These are phyloP conservation scores for Athalia circularis DNA, from an alignment of 2,888 invertebrate species.

Conservation along the genomic window DNA sequence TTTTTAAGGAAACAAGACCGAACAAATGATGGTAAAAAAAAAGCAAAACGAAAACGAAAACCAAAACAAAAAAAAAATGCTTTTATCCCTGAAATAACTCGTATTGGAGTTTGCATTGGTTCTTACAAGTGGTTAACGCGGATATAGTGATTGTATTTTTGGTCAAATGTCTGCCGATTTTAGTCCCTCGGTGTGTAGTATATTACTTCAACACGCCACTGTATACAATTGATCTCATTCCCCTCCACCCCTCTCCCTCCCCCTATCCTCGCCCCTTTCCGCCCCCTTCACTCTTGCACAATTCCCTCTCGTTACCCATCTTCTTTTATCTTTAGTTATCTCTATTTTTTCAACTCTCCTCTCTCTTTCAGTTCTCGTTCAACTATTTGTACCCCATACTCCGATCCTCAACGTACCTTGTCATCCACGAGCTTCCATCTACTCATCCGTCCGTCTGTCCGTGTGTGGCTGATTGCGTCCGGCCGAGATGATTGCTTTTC, in stretches of 20 bases:
- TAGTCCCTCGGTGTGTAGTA: slow-evolving; percentile 33
- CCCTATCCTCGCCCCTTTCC: too few species aligned
- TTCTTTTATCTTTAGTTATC: not conserved
- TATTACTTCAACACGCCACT: slow-evolving; percentile 33
- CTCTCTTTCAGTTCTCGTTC: too few species aligned
- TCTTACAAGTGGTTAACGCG: slow-evolving; percentile 48
- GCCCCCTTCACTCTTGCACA: not conserved
- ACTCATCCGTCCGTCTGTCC: slow-evolving; percentile 48
- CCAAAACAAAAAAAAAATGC: slow-evolving; percentile 10
- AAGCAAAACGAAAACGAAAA: not conserved
- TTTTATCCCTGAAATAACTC: slow-evolving; percentile 41
- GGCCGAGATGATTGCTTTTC: slow-evolving; percentile 73
- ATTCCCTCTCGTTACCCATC: too few species aligned
- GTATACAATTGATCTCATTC: slow-evolving; percentile 10
- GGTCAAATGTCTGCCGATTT: slow-evolving; percentile 56
- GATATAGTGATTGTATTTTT: slow-evolving; percentile 53
- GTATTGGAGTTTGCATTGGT: slow-evolving; percentile 43
- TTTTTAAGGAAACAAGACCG: not conserved
- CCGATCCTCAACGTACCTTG: not conserved
- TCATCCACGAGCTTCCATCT: slow-evolving; percentile 16
- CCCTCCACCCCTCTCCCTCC: not conserved
- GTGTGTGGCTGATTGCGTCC: slow-evolving; percentile 71
- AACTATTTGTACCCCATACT: slow-evolving; percentile 2
- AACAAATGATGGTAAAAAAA: not conserved
- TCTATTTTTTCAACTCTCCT: not conserved